Evolutionary conservation across 1,140 invertebrate species (phyloP), one percentile per base, ranked within the genome.

Genomic region (Bombus superbus): DNA sequence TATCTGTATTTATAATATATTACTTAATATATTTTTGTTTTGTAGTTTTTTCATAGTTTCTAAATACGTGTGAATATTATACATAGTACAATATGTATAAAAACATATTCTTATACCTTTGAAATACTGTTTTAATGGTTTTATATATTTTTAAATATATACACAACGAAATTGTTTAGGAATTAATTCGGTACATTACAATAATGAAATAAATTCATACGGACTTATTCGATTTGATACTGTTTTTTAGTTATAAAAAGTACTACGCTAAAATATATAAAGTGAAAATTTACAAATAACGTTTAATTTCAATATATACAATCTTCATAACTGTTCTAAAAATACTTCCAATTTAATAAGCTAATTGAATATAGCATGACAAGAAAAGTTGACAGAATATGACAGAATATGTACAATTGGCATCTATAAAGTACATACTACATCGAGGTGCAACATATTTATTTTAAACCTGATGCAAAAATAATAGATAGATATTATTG

Each of bases 61-160:
- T 57, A 74, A 40, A 35, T 32, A 42, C 35, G 47, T 40, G 72
- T 64, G 53, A 82, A 64, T 74, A 47, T 44, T 64, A n/a, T 22
- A 47, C 22, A 53, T 9, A 62, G 62, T 77, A 83, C 28, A 83
- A 28, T 25, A 18, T 66, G 66, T 28, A 77, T 53, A 57, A 22
- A 53, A 35, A 28, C 35, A 42, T 47, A 40, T 40, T 53, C 53
- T 53, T 76, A 35, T 68, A 76, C 64, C 32, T 77, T 83, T 22
- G 18, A 83, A 69, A 53, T 57, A 66, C 38, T 75, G 32, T 66
- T 66, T 75, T 57, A 83, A 76, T n/a, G 28, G 25, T 83, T 83
- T 83, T 77, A 6, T 83, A 69, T 42, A 83, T 40, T 53, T 76
- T 22, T 47, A 38, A 64, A 82, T 72, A 71, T 71, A 66, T 28